Conservation (phyloP, 2,797 vertebrate species). For the Smutsia temminckii region DNA sequence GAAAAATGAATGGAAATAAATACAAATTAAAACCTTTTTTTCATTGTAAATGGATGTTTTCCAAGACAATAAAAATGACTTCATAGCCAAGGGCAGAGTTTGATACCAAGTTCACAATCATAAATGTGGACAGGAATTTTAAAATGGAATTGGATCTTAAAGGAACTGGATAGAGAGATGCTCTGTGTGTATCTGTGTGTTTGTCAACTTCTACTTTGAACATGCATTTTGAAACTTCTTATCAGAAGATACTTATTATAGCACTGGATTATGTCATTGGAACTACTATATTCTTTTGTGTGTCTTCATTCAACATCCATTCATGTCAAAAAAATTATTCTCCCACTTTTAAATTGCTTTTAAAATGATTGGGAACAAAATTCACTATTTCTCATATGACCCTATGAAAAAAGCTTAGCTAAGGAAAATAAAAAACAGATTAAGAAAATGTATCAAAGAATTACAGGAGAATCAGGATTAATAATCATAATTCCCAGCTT, state of each 20-base stretch:
- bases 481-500: background rate
- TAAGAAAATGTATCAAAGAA: background rate
- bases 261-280: background rate
- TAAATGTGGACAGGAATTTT: constrained; percentile 47
- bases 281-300: background rate
- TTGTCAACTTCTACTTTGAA: background rate
- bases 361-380: constrained; percentile 50
- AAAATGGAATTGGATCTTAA: constrained; percentile 43
- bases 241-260: background rate
- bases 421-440: background rate
- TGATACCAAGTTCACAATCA: constrained; percentile 56
- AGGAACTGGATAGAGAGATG: background rate
- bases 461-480: constrained; percentile 18
- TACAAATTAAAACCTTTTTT: constrained; percentile 51
- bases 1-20: constrained; percentile 63
- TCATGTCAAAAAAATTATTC: constrained; percentile 38
- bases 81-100: constrained; percentile 55
- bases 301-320: constrained; percentile 28
- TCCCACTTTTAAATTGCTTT: constrained; percentile 31
- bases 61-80: constrained; percentile 70
- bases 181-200: background rate
- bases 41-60: constrained; percentile 60
- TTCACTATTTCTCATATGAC: constrained; percentile 45
- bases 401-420: background rate
- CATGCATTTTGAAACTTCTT: background rate